phyloP scores from a whole-genome alignment of 2,888 invertebrate species.

The Drosophila pseudotakahashii region DNA sequence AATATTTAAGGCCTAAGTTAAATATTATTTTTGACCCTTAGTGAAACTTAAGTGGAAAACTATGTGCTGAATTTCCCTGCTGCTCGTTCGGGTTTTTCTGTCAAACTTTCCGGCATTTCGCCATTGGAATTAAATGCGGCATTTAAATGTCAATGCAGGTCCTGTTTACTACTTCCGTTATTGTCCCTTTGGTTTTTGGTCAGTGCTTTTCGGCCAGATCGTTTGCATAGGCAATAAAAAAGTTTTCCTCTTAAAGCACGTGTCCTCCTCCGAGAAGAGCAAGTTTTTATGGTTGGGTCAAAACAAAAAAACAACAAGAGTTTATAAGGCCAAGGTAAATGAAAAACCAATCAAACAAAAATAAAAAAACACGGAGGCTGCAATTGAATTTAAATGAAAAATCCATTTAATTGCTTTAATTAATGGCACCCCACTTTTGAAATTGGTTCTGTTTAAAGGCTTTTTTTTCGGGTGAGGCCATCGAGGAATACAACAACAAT shows the following conservation, averaged over 20 bases:
- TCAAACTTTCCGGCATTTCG: background rate
- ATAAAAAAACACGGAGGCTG: constrained; percentile 15
- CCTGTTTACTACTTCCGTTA: constrained; percentile 20
- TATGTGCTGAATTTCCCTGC: too few species aligned
- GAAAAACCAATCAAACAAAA: background rate
- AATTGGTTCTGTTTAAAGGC: constrained; percentile 17
- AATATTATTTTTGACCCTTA: too few species aligned
- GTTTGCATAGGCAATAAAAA: constrained; percentile 68
- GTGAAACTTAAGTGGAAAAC: too few species aligned
- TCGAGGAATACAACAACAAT: background rate
- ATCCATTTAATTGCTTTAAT: constrained; percentile 73
- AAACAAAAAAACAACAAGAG: constrained; percentile 14
- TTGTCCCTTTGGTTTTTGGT: constrained; percentile 6
- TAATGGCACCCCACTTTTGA: constrained; percentile 51
- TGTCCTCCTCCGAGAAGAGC: constrained; percentile 5
- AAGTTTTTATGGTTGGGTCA: constrained; percentile 1
- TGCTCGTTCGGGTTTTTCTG: constrained; percentile 6
- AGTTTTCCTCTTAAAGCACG: constrained; percentile 33
- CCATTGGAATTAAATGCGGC: constrained; percentile 29
- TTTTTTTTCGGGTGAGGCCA: constrained; percentile 1
- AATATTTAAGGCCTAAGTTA: too few species aligned
- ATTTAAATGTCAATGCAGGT: constrained; percentile 32
- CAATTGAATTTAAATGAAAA: constrained; percentile 71
- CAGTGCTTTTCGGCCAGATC: constrained; percentile 40
- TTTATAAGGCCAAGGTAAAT: constrained; percentile 10